phyloP scores from a whole-genome alignment of 2,888 invertebrate genomes.

The Dasypogon diadema region DNA sequence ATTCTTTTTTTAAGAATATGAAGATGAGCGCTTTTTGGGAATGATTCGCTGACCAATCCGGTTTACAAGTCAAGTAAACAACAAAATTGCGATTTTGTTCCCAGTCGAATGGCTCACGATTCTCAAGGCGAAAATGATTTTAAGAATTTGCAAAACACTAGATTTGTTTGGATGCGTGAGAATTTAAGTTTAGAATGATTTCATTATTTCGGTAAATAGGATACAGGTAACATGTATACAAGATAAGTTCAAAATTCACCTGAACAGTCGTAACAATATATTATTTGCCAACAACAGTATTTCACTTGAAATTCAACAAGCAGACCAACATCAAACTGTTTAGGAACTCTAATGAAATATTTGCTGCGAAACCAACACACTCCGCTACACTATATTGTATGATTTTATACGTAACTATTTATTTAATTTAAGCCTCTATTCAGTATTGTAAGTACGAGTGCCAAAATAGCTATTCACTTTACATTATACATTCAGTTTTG shows the following conservation, averaged over 20 bases:
- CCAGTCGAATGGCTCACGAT: too few relatives aligned
- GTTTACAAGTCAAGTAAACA: neutral
- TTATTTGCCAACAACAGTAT: constrained; percentile 23
- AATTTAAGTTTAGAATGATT: neutral
- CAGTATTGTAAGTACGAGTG: constrained; percentile 39
- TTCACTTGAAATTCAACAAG: constrained; percentile 26
- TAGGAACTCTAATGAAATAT: neutral
- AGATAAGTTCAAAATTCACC: neutral
- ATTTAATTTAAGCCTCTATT: constrained; percentile 39
- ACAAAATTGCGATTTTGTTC: neutral
- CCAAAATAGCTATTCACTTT: neutral
- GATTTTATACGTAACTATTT: constrained; percentile 38
- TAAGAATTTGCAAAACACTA: neutral
- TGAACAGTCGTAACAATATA: neutral
- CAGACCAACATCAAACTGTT: neutral
- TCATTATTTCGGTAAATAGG: neutral
- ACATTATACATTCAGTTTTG: neutral
- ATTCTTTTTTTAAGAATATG: neutral
- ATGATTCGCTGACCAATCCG: neutral
- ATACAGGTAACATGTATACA: neutral
- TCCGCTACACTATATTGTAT: constrained; percentile 13
- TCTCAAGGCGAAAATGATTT: neutral
- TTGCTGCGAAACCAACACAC: constrained; percentile 4
- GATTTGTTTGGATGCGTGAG: neutral
- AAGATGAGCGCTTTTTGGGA: neutral